Conservation (phyloP, 2,797 vertebrate genomes). For the Falco novaeseelandiae region DNA sequence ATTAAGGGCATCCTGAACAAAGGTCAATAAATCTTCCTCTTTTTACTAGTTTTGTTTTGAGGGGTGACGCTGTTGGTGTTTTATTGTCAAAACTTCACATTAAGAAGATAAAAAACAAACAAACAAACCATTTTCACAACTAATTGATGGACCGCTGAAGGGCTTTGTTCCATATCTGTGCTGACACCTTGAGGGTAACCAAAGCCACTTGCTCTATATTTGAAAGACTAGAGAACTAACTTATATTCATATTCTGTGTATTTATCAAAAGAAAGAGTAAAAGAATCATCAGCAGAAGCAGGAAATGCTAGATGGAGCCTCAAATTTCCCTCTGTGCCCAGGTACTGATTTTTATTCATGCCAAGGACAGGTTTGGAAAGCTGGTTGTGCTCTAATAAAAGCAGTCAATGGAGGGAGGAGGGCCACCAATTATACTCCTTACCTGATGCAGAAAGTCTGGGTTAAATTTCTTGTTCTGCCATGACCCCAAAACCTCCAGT, state of each 20-base stretch:
- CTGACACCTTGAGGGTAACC: slow-evolving; percentile 24
- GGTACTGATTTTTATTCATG: background rate
- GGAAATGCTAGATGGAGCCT: background rate
- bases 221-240: background rate
- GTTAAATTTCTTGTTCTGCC: background rate
- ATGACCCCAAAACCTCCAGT: background rate
- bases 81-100: background rate
- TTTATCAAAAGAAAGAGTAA: background rate
- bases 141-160: background rate
- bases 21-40: background rate
- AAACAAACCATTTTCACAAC: background rate
- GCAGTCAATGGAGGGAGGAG: background rate
- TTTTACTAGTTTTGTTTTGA: background rate
- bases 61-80: background rate
- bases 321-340: background rate
- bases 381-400: background rate
- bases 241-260: background rate
- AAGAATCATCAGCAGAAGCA: background rate
- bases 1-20: background rate
- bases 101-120: background rate
- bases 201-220: background rate
- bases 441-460: background rate
- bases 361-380: background rate
- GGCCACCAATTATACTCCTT: background rate
- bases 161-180: background rate